A percentile compares a stretch with the other conserved stretches of the same genome.
These are phyloP conservation scores for Neodon shergylaensis DNA, from an alignment of 2,113 vertebrate genomes.

Conservation along the genomic window DNA sequence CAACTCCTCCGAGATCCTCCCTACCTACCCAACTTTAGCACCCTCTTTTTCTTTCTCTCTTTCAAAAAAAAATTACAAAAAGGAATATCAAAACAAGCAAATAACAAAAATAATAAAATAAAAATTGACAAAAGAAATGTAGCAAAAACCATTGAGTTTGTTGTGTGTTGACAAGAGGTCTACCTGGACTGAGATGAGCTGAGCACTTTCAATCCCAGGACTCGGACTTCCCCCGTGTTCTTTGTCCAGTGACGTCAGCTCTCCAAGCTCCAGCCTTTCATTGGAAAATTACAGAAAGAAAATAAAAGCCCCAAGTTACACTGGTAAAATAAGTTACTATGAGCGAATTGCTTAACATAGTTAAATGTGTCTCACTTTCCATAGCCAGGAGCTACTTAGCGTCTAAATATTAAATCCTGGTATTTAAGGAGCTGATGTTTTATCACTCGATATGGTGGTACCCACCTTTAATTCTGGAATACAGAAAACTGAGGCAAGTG, in stretches of 20 bases:
- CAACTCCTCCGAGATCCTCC: background rate
- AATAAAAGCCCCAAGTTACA: background rate
- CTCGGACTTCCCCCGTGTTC: background rate
- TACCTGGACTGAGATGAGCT: background rate
- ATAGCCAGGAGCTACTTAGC: background rate
- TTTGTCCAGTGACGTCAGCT: background rate
- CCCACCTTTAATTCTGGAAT: background rate
- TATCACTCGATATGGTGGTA: background rate
- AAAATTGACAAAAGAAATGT: background rate
- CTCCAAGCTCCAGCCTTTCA: background rate
- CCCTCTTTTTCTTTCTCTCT: background rate
- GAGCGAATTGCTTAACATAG: background rate
- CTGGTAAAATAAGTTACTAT: background rate
- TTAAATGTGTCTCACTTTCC: background rate
- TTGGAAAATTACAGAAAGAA: background rate
- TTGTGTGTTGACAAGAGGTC: background rate
- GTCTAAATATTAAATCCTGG: background rate
- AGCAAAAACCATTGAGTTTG: background rate
- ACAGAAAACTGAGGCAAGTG: background rate
- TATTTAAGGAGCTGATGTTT: background rate
- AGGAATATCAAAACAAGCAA: background rate
- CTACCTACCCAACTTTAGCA: background rate
- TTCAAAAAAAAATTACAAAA: background rate
- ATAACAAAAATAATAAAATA: background rate
- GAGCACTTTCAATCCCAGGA: background rate